Conservation (phyloP, 1,140 invertebrate genomes). For the Heliconius himera region DNA sequence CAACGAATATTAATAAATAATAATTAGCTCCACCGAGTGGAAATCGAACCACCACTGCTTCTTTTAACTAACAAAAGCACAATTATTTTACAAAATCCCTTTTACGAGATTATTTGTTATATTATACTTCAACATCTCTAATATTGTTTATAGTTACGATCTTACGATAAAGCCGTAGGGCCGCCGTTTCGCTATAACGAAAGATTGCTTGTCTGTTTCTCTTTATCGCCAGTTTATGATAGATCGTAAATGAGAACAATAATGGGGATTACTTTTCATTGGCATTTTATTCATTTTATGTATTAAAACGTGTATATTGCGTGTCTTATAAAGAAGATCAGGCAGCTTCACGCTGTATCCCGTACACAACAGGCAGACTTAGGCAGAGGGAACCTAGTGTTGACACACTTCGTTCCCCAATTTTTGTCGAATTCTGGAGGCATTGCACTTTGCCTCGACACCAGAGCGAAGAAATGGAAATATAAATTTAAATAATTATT, state of each 20-base stretch:
- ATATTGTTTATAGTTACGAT: slow-evolving; percentile 25
- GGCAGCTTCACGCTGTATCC: too few relatives aligned
- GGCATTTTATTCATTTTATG: slow-evolving; percentile 42
- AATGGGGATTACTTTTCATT: slow-evolving; percentile 53
- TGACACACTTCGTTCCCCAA: too few relatives aligned
- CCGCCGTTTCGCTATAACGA: slow-evolving; percentile 49
- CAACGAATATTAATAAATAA: too few relatives aligned
- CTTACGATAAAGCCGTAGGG: slow-evolving; percentile 43
- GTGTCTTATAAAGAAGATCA: too few relatives aligned
- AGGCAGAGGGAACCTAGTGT: too few relatives aligned
- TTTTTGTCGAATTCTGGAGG: too few relatives aligned
- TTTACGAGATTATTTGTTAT: slow-evolving; percentile 46
- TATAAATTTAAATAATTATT: too few relatives aligned
- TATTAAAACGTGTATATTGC: neutral
- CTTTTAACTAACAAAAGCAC: slow-evolving; percentile 1
- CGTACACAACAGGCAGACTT: too few relatives aligned
- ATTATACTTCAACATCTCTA: slow-evolving; percentile 8
- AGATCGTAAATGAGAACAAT: slow-evolving; percentile 52
- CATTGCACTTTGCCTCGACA: too few relatives aligned
- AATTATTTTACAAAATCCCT: slow-evolving; percentile 35
- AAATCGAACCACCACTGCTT: too few relatives aligned
- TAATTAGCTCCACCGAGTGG: too few relatives aligned
- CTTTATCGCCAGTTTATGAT: slow-evolving; percentile 58
- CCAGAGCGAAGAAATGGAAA: too few relatives aligned
- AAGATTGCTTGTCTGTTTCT: slow-evolving; percentile 47